phyloP scores from a whole-genome alignment of 2,113 vertebrate species.

The Neolamprologus fasciatus region DNA sequence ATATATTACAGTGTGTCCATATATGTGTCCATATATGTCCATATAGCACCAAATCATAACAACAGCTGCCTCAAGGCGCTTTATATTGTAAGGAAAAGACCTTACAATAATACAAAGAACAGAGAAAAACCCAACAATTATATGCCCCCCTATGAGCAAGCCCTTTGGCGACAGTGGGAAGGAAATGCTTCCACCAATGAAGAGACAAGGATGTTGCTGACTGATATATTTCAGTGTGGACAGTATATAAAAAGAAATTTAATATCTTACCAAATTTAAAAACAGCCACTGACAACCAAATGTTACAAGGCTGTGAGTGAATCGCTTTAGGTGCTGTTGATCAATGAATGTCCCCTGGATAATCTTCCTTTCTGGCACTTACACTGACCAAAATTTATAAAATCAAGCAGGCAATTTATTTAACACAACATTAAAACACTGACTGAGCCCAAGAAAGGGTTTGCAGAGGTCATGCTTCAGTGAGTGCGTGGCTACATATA shows the following conservation, averaged over 20 bases:
- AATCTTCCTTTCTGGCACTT: neutral
- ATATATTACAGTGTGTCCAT: neutral
- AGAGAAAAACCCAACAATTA: neutral
- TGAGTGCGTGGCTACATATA: neutral
- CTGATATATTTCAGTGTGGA: neutral
- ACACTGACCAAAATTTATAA: neutral
- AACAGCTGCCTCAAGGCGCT: neutral
- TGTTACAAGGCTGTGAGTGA: neutral
- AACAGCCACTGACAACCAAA: neutral
- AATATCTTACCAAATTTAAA: neutral
- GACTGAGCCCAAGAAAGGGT: neutral
- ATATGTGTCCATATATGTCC: neutral
- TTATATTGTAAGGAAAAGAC: neutral
- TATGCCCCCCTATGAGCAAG: neutral
- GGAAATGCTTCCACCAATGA: neutral
- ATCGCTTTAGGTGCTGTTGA: neutral
- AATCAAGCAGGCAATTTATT: neutral
- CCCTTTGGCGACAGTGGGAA: neutral
- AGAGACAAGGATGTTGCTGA: neutral
- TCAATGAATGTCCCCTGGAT: neutral
- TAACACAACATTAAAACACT: neutral
- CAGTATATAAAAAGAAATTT: neutral
- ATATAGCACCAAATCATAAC: neutral
- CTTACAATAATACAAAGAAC: neutral
- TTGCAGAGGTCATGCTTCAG: neutral